Percentiles rank a stretch among this genome's conserved stretches.
These are phyloP conservation scores for Lontra canadensis DNA, from an alignment of 2,113 vertebrate species.

Conservation along the genomic window DNA sequence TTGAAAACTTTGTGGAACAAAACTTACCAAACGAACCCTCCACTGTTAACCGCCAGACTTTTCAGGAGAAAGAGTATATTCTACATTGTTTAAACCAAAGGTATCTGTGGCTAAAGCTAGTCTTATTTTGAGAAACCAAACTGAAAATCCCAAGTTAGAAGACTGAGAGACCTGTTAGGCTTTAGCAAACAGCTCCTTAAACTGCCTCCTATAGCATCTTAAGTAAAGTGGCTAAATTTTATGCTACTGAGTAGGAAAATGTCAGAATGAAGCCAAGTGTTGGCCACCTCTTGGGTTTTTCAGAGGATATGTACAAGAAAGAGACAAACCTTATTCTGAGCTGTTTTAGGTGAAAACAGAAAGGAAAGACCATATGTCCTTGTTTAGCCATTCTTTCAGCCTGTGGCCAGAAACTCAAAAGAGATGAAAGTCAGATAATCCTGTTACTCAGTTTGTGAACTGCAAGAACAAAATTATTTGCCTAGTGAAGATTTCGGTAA, in stretches of 20 bases:
- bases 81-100: neutral
- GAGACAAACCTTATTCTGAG: neutral
- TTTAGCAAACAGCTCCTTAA: neutral
- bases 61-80: neutral
- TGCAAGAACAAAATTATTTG: neutral
- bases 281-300: neutral
- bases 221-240: neutral
- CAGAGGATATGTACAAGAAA: neutral
- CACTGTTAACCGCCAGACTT: neutral
- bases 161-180: neutral
- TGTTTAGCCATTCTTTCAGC: neutral
- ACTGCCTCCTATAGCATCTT: neutral
- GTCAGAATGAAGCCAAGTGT: neutral
- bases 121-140: neutral
- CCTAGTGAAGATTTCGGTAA: neutral
- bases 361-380: neutral
- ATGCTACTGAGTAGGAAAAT: neutral
- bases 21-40: neutral
- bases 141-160: neutral
- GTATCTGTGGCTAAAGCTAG: neutral
- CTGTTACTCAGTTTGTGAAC: neutral
- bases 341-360: neutral
- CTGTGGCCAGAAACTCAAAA: neutral
- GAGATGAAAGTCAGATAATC: neutral
- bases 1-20: neutral